Evolutionary conservation across 2,797 vertebrate genomes (phyloP).

Genomic region (Clarias fuscus): DNA sequence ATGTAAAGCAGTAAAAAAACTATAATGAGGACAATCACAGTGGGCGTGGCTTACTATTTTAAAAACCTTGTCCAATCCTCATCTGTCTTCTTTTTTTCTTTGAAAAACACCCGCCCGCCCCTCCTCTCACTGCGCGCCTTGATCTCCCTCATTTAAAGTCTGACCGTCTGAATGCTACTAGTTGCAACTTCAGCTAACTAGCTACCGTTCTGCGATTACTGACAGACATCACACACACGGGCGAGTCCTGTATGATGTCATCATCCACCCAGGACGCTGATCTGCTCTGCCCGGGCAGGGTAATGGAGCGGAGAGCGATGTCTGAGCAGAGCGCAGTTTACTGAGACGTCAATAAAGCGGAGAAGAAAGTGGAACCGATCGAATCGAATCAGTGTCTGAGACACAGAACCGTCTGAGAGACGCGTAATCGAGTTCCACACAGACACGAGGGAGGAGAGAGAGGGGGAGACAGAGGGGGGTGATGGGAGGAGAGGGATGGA

Average conservation of each 20-base stretch:
- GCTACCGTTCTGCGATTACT: not conserved
- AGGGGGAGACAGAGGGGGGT: not conserved
- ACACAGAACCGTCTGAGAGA: conserved; percentile 11
- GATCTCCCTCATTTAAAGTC: not conserved
- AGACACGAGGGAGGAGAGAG: not conserved
- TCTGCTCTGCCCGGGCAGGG: not conserved
- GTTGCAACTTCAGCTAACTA: not conserved
- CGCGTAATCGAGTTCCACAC: conserved; percentile 43
- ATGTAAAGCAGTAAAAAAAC: not conserved
- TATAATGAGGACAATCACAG: not conserved
- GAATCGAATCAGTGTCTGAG: conserved; percentile 31
- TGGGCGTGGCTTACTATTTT: not conserved
- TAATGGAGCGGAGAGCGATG: not conserved
- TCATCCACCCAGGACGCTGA: not conserved
- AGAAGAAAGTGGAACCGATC: conserved; percentile 12
- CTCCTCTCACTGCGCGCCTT: no score
- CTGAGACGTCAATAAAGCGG: not conserved
- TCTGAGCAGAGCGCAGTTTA: not conserved
- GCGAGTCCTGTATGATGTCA: not conserved
- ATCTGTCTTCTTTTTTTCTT: not conserved
- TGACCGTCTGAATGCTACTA: not conserved
- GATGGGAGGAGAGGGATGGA: not conserved
- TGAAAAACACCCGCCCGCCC: not conserved
- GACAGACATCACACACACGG: not conserved
- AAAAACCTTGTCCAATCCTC: not conserved